These are phyloP conservation scores for Drosophila grimshawi DNA, from an alignment of 1,140 invertebrate species.

Conservation along the genomic window DNA sequence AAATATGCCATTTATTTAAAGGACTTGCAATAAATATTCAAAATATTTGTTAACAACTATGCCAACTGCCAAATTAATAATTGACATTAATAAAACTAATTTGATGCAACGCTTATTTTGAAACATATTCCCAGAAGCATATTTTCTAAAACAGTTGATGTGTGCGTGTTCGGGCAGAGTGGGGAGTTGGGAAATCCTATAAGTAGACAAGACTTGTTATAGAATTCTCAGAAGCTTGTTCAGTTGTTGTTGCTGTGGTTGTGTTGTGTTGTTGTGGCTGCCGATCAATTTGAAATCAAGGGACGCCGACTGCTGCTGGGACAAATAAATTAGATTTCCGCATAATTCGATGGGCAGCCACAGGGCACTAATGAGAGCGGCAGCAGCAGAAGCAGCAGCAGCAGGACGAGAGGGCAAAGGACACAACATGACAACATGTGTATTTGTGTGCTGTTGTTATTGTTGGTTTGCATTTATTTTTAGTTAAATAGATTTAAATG, in stretches of 20 bases:
- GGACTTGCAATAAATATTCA: neutral
- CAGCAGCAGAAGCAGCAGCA: slow-evolving; percentile 18
- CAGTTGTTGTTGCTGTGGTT: slow-evolving; percentile 7
- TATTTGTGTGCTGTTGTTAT: slow-evolving; percentile 8
- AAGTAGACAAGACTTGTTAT: slow-evolving; percentile 16
- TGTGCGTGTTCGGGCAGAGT: neutral
- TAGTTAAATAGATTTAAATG: slow-evolving; percentile 75
- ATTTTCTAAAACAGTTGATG: slow-evolving; percentile 1
- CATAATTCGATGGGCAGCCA: slow-evolving; percentile 62
- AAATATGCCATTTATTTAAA: neutral
- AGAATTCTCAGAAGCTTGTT: slow-evolving; percentile 32
- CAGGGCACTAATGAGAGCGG: slow-evolving; percentile 52
- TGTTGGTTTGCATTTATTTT: slow-evolving; percentile 51
- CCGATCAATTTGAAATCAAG: slow-evolving; percentile 48
- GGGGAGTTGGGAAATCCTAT: neutral
- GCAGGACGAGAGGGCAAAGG: neutral
- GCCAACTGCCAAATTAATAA: neutral
- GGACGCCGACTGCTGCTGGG: slow-evolving; percentile 30
- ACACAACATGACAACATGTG: neutral
- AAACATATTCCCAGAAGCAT: slow-evolving; percentile 11
- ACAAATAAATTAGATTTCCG: slow-evolving; percentile 66
- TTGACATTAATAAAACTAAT: neutral
- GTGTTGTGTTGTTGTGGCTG: slow-evolving; percentile 5
- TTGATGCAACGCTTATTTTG: slow-evolving; percentile 24
- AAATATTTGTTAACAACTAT: no score